These are phyloP conservation scores for Drosophila hydei DNA, from an alignment of 1,140 invertebrate species.

Conservation along the genomic window DNA sequence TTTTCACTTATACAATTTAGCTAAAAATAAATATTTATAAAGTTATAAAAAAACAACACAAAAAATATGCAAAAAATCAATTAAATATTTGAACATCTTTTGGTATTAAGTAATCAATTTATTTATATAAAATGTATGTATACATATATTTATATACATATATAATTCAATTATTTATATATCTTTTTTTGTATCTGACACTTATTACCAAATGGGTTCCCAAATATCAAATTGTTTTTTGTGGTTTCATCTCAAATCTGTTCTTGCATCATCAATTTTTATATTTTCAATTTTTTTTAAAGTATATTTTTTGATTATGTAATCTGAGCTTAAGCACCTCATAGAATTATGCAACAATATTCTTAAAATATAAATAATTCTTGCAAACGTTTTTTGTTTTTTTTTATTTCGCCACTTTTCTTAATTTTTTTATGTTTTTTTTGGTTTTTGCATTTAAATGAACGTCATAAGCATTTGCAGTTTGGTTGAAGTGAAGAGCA, in stretches of 20 bases:
- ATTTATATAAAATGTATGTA: too few species aligned
- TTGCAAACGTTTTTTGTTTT: neutral
- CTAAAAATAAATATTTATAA: too few species aligned
- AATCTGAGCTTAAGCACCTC: neutral
- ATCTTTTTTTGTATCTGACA: neutral
- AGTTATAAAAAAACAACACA: too few species aligned
- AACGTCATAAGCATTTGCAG: conserved; percentile 25
- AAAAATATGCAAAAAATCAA: too few species aligned
- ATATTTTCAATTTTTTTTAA: neutral
- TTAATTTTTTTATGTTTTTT: too few species aligned
- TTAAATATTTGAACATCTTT: too few species aligned
- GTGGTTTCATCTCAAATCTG: neutral
- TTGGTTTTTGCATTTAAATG: conserved; percentile 15
- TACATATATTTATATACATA: too few species aligned
- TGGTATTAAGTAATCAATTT: too few species aligned
- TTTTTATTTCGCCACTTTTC: neutral
- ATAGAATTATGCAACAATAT: conserved; percentile 15
- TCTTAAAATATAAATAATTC: conserved; percentile 27
- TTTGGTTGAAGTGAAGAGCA: conserved; percentile 9
- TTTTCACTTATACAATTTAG: too few species aligned
- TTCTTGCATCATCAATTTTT: conserved; percentile 6
- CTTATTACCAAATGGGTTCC: neutral
- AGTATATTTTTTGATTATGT: neutral
- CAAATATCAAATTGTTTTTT: neutral
- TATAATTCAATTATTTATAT: neutral